Percentiles rank a stretch among this genome's conserved stretches.
These are phyloP conservation scores for Drosophila pseudoananassae DNA, from an alignment of 1,140 invertebrate species.

Conservation along the genomic window DNA sequence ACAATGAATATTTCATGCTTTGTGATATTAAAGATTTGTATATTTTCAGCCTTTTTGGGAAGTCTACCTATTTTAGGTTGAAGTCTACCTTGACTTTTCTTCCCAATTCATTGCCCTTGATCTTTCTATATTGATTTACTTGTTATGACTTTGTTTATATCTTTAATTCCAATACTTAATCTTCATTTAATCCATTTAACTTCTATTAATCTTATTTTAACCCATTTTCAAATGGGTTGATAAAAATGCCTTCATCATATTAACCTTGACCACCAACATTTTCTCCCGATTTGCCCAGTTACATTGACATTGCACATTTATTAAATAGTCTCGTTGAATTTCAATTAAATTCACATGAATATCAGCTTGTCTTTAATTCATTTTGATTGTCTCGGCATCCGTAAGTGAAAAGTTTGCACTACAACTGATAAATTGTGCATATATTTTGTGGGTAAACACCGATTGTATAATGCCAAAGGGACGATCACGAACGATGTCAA, in stretches of 20 bases:
- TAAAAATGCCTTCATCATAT: too few species aligned
- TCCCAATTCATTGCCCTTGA: too few species aligned
- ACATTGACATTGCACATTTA: conserved; percentile 34
- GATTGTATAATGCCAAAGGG: conserved; percentile 33
- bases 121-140: too few species aligned
- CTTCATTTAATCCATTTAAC: too few species aligned
- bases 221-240: too few species aligned
- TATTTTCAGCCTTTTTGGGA: background rate
- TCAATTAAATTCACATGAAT: conserved; percentile 43
- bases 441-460: conserved; percentile 12
- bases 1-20: background rate
- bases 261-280: conserved; percentile 3
- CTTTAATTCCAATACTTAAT: too few species aligned
- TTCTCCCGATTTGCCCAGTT: background rate
- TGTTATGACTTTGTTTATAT: too few species aligned
- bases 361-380: conserved; percentile 39
- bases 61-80: too few species aligned
- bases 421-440: background rate
- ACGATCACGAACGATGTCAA: conserved; percentile 35
- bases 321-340: conserved; percentile 9
- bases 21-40: background rate
- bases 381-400: conserved; percentile 24
- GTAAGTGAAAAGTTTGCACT: conserved; percentile 12
- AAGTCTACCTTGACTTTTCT: too few species aligned
- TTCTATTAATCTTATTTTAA: background rate